Conservation (phyloP, 2,797 vertebrate species). For the Anniella stebbinsi region DNA sequence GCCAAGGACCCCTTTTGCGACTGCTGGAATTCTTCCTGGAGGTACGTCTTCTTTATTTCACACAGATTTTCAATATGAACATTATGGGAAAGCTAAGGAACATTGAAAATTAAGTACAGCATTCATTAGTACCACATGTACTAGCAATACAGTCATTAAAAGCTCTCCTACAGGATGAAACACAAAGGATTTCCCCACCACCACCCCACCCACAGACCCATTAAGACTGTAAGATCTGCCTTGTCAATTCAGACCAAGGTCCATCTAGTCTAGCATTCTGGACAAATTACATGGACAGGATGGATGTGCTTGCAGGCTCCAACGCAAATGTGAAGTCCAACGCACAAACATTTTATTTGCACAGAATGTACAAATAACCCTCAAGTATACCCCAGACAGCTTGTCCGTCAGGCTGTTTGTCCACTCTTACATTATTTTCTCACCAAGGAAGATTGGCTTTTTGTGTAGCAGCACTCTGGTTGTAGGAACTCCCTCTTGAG, state of each 20-base stretch:
- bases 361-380: too few species aligned
- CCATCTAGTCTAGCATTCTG: neutral
- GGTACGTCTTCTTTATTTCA: conserved; percentile 88
- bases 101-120: neutral
- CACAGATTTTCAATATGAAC: conserved; percentile 90
- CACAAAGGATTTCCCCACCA: neutral
- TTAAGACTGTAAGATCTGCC: neutral
- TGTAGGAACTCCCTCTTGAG: neutral
- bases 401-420: neutral
- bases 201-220: neutral
- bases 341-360: too few species aligned
- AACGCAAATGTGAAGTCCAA: neutral
- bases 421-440: neutral
- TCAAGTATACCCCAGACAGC: neutral
- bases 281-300: too few species aligned
- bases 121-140: conserved; percentile 1
- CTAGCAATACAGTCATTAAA: conserved; percentile 6
- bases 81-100: conserved; percentile 84
- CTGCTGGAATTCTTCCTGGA: conserved; percentile 81
- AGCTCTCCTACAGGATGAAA: neutral
- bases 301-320: neutral
- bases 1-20: conserved; percentile 71
- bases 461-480: too few species aligned
- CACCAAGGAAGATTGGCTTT: too few species aligned
- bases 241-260: neutral